phyloP scores from a whole-genome alignment of 2,113 vertebrate species.

The Gasterosteus aculeatus region DNA sequence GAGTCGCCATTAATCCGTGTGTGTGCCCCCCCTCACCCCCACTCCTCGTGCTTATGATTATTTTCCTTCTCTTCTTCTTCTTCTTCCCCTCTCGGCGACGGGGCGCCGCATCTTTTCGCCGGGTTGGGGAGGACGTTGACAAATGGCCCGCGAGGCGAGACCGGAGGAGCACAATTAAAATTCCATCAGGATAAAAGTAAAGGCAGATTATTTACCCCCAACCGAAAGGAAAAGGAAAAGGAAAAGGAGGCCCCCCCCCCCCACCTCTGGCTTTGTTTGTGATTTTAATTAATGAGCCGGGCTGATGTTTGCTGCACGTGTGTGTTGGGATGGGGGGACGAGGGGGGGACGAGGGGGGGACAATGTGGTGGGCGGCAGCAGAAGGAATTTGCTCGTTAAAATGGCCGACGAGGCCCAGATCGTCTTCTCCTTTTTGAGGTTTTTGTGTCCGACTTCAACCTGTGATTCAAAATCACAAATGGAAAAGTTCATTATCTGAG shows the following conservation, averaged over 20 bases:
- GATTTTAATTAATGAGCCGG: slow-evolving; percentile 75
- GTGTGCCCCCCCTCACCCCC: slow-evolving; percentile 19
- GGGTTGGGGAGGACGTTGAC: slow-evolving; percentile 74
- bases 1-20: slow-evolving; percentile 67
- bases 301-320: slow-evolving; percentile 42
- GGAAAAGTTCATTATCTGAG: not conserved
- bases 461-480: slow-evolving; percentile 16
- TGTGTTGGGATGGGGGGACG: slow-evolving; percentile 11
- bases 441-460: not conserved
- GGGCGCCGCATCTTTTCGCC: slow-evolving; percentile 62
- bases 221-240: slow-evolving; percentile 13
- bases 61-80: slow-evolving; percentile 21
- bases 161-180: slow-evolving; percentile 84
- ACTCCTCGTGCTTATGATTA: slow-evolving; percentile 35
- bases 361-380: slow-evolving; percentile 31
- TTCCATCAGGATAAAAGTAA: slow-evolving; percentile 86
- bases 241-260: slow-evolving; percentile 16
- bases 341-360: slow-evolving; percentile 24
- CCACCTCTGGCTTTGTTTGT: slow-evolving; percentile 55
- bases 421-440: slow-evolving; percentile 1
- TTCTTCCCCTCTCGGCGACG: slow-evolving; percentile 20
- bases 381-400: slow-evolving; percentile 43
- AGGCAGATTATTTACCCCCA: slow-evolving; percentile 84
- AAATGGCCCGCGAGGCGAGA: slow-evolving; percentile 69
- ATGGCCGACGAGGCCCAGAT: not conserved